Conservation (phyloP, 1,140 invertebrate species). For the Cardiocondyla obscurior region DNA sequence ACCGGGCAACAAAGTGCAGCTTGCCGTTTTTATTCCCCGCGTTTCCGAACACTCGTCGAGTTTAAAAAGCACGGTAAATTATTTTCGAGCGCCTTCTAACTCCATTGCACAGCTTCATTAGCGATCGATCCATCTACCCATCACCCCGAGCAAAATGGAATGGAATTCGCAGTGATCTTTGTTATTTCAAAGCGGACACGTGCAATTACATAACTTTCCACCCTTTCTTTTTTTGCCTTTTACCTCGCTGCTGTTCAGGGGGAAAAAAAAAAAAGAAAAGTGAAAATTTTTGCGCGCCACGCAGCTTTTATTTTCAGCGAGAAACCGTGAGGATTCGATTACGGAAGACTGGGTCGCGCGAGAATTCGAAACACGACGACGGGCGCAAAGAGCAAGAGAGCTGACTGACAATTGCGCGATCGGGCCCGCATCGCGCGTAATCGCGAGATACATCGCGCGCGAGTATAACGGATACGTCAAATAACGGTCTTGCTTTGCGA, state of each 20-base stretch:
- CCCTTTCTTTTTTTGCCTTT: not conserved
- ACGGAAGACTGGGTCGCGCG: not conserved
- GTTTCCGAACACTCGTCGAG: not conserved
- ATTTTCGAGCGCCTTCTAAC: not conserved
- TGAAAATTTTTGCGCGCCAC: not conserved
- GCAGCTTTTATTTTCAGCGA: conserved; percentile 30
- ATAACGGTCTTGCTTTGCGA: conserved; percentile 21
- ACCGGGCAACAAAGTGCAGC: not conserved
- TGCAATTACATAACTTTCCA: conserved; percentile 22
- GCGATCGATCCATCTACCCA: conserved; percentile 9
- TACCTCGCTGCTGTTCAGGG: too few relatives aligned
- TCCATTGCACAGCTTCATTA: conserved; percentile 22
- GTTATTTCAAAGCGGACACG: conserved; percentile 22
- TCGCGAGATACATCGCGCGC: not conserved
- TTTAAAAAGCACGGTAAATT: conserved; percentile 12
- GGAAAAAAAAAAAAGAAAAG: not conserved
- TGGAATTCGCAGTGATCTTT: not conserved
- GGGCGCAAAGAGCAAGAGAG: not conserved
- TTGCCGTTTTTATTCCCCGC: not conserved
- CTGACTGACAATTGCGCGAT: conserved; percentile 9
- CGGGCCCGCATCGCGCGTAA: conserved; percentile 15
- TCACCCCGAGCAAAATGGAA: conserved; percentile 10
- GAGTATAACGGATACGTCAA: conserved; percentile 14
- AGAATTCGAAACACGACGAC: conserved; percentile 8
- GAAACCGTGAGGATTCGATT: conserved; percentile 3